Conservation (phyloP, 2,113 vertebrate species). For the Larimichthys polyactis region DNA sequence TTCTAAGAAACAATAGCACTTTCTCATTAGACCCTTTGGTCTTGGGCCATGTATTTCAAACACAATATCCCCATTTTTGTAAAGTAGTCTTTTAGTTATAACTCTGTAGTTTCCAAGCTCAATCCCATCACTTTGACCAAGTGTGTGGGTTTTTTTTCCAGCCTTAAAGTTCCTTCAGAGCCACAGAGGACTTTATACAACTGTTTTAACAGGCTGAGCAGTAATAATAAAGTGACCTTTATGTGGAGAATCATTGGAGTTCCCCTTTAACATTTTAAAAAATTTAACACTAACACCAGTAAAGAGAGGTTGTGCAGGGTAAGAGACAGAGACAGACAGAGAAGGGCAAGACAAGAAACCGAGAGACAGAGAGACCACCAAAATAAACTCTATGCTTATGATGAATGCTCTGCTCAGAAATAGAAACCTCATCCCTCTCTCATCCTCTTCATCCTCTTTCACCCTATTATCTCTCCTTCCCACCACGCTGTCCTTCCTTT, state of each 20-base stretch:
- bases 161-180: neutral
- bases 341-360: conserved; percentile 7
- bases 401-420: conserved; percentile 77
- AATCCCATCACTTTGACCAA: neutral
- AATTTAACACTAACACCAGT: neutral
- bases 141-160: conserved; percentile 1
- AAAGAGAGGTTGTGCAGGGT: neutral
- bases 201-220: neutral
- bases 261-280: neutral
- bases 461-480: conserved; percentile 59
- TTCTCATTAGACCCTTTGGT: neutral
- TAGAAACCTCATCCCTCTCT: conserved; percentile 79
- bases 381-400: conserved; percentile 72
- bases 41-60: neutral
- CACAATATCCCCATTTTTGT: neutral
- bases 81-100: neutral
- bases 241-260: neutral
- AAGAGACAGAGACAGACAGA: conserved; percentile 20
- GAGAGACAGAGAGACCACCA: conserved; percentile 60
- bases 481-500: conserved; percentile 41
- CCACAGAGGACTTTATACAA: conserved; percentile 14
- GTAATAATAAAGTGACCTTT: neutral
- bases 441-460: conserved; percentile 53
- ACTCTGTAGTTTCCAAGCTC: neutral
- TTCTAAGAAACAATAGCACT: neutral